These are phyloP conservation scores for Synergus umbraculus DNA, from an alignment of 2,888 invertebrate species.

Conservation along the genomic window DNA sequence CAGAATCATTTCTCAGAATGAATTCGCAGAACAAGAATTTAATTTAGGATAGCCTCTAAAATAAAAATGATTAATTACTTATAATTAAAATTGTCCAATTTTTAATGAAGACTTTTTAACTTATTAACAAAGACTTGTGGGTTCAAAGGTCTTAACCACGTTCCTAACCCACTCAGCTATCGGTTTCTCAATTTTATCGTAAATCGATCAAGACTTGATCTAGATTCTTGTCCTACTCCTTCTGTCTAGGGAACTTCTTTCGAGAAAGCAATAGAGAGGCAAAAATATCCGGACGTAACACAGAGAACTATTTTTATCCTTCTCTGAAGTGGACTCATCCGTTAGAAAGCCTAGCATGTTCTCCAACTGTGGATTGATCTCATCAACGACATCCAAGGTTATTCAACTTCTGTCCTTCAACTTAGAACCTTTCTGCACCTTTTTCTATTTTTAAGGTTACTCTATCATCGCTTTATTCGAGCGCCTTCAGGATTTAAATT, in stretches of 20 bases:
- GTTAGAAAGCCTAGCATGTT: conserved; percentile 12
- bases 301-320: conserved; percentile 3
- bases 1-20: neutral
- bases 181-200: neutral
- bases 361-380: conserved; percentile 12
- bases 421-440: neutral
- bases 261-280: conserved; percentile 15
- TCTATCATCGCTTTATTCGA: neutral
- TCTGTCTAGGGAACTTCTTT: neutral
- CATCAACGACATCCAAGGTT: conserved; percentile 3
- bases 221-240: neutral
- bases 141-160: no score
- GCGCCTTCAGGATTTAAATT: neutral
- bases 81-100: no score
- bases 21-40: neutral
- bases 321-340: conserved; percentile 9
- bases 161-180: no score
- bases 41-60: no score
- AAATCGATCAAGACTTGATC: neutral
- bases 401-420: neutral
- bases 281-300: conserved; percentile 1
- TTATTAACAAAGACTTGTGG: no score
- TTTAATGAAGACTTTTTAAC: neutral
- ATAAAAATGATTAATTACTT: no score
- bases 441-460: conserved; percentile 2